A percentile compares a stretch with the other conserved stretches of the same genome.
These are phyloP conservation scores for Venusia cambrica DNA, from an alignment of 2,888 invertebrate species.

Conservation along the genomic window DNA sequence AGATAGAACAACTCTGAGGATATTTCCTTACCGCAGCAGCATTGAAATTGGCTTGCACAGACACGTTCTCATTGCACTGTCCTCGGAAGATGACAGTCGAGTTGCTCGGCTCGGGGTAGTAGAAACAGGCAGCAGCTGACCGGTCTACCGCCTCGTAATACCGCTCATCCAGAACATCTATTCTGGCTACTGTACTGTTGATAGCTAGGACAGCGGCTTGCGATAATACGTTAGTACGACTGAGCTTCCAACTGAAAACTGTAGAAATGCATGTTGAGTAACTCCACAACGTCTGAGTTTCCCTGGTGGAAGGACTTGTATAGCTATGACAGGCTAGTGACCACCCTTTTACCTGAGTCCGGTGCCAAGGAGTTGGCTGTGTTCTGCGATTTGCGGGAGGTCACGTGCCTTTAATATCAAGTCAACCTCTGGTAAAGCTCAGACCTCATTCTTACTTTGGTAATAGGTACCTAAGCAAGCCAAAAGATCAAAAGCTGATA, in stretches of 20 bases:
- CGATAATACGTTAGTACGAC: slow-evolving; percentile 42
- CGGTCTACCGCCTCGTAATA: slow-evolving; percentile 47
- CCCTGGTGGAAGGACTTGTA: too few species aligned
- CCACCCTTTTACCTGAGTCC: too few species aligned
- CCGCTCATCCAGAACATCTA: slow-evolving; percentile 44
- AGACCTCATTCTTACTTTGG: too few species aligned
- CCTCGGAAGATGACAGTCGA: slow-evolving; percentile 48
- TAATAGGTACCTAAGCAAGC: too few species aligned
- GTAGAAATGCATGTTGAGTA: too few species aligned
- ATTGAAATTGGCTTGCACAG: slow-evolving; percentile 46
- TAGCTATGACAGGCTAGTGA: too few species aligned
- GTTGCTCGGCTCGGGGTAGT: slow-evolving; percentile 40
- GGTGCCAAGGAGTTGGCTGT: too few species aligned
- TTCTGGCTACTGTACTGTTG: slow-evolving; percentile 32
- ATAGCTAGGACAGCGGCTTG: slow-evolving; percentile 36
- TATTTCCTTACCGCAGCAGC: slow-evolving; percentile 42
- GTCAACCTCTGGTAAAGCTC: too few species aligned
- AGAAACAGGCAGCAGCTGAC: slow-evolving; percentile 54
- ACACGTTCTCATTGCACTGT: slow-evolving; percentile 47
- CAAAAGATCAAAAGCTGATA: too few species aligned
- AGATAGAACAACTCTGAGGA: not conserved
- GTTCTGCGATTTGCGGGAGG: too few species aligned
- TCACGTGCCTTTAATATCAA: too few species aligned
- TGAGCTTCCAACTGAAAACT: slow-evolving; percentile 68
- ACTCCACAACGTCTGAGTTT: too few species aligned